Evolutionary conservation across 2,797 vertebrate species (phyloP), one percentile per base, ranked within the genome.

Genomic region (Lepus townsendii): DNA sequence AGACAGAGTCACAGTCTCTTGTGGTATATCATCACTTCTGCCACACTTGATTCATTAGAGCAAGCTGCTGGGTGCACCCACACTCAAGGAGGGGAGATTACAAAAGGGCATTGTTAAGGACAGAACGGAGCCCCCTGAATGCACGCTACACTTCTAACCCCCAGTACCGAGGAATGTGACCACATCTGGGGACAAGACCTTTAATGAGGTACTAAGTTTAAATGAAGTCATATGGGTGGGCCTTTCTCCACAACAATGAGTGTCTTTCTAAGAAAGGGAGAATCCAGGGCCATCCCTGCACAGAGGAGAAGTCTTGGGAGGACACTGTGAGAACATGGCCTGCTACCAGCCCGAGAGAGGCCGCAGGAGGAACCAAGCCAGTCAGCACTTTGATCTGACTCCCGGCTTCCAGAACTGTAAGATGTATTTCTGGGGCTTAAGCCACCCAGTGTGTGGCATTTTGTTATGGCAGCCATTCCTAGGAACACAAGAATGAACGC

Each of bases 31-130:
- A 13, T 22, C 54, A 72, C 75, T 82, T 93, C 75, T 85, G 35
- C n/a, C 79, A 50, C 26, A 75, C 75, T 62, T 84, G 62, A 76
- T 75, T 88, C 35, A 76, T 91, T 71, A 85, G 12, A 95, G 88
- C 47, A 88, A 93, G 32, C 26, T 30, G 79, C 22, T 22, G 87
- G 17, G 35, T 75, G 62, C 52, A 50, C 32, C 54, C 35, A 80
- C n/a, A 60, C 16, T 52, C 69, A 73, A 42, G 11, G 32, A 13
- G 42, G 87, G 27, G 32, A 57, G 50, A 76, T 60, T 95, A 69
- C 11, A 80, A 73, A 77, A 87, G 19, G 7, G 26, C n/a, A 78
- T 4, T 87, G 17, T 80, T 84, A 84, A 1, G 16, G 63, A 71
- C 73, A 35, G 30, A 89, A 42, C 0, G 69, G 14, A 80, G 26